These are phyloP conservation scores for Lamprologus sp. DNA, from an alignment of 2,113 vertebrate genomes.

Conservation along the genomic window DNA sequence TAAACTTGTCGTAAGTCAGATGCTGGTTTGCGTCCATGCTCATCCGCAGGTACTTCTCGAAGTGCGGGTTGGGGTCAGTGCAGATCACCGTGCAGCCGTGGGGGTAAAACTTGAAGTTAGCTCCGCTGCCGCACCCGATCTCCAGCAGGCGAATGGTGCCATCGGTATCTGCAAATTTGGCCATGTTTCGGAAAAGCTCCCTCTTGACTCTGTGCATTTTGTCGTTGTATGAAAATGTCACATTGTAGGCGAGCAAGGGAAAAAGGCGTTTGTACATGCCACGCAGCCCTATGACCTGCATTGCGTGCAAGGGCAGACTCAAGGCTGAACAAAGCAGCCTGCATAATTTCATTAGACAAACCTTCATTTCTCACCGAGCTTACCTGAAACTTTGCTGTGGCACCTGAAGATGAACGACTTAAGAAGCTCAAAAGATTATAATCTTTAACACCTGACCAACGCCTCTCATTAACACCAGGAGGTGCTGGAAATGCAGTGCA, in stretches of 20 bases:
- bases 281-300: slow-evolving; percentile 64
- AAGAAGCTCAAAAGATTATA: background rate
- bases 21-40: slow-evolving; percentile 74
- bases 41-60: slow-evolving; percentile 64
- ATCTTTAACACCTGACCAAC: background rate
- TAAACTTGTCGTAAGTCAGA: slow-evolving; percentile 65
- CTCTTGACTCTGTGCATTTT: slow-evolving; percentile 69
- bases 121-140: slow-evolving; percentile 76
- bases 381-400: background rate
- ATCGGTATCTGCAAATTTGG: slow-evolving; percentile 30
- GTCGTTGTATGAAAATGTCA: slow-evolving; percentile 37
- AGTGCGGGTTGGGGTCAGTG: slow-evolving; percentile 76
- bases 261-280: slow-evolving; percentile 73
- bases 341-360: slow-evolving; percentile 28
- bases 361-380: background rate
- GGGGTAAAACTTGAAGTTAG: slow-evolving; percentile 82
- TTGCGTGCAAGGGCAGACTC: slow-evolving; percentile 65
- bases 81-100: slow-evolving; percentile 75
- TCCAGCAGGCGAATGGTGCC: slow-evolving; percentile 76
- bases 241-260: slow-evolving; percentile 56
- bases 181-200: slow-evolving; percentile 73
- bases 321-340: slow-evolving; percentile 44
- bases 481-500: background rate
- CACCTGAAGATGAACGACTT: background rate
- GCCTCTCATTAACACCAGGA: background rate